Conservation (phyloP, 2,797 vertebrate species). For the Microhierax caerulescens region DNA sequence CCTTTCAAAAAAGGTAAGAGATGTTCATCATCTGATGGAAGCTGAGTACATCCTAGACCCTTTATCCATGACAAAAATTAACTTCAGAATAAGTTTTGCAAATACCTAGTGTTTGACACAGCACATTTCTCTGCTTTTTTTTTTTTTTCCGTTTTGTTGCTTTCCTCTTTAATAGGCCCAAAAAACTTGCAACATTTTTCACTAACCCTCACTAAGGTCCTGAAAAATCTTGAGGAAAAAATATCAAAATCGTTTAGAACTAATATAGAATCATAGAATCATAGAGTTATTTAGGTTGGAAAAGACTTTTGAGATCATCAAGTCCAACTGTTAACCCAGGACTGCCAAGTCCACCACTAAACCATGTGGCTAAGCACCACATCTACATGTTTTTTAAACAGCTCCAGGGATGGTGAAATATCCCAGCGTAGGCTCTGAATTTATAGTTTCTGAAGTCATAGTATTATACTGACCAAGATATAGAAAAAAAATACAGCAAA, state of each 20-base stretch:
- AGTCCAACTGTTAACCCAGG: no score
- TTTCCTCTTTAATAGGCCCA: background rate
- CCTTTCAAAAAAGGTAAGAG: background rate
- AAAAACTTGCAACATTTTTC: background rate
- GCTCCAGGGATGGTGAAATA: background rate
- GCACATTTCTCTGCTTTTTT: background rate
- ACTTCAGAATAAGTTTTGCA: background rate
- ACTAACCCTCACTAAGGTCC: background rate
- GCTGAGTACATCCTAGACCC: background rate
- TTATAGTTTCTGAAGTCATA: background rate
- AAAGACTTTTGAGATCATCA: no score
- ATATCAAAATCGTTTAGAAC: background rate
- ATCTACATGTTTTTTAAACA: no score
- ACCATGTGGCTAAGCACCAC: no score
- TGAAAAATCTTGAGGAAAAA: background rate
- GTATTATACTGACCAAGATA: background rate
- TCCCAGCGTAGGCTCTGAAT: background rate
- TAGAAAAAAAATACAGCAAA: background rate
- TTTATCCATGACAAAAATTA: background rate
- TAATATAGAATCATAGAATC: no score
- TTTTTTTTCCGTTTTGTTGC: background rate
- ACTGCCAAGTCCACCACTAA: no score
- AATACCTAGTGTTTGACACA: background rate
- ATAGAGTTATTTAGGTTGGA: no score
- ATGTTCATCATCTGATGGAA: background rate